Conservation (phyloP, 2,113 vertebrate species). For the Syngnathus scovelli region DNA sequence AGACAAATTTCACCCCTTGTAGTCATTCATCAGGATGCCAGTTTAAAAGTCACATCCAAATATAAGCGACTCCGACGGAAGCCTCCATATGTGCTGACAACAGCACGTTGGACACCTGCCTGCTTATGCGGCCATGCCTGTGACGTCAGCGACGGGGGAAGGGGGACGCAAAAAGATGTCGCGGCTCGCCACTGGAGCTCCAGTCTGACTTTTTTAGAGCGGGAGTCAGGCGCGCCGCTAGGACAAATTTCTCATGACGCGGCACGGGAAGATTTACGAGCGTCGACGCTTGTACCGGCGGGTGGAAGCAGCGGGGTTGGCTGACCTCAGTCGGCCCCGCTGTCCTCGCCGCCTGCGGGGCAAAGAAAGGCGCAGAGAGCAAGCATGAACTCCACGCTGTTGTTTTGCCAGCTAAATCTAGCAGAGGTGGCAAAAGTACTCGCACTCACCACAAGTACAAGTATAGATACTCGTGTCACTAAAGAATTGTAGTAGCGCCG, state of each 20-base stretch:
- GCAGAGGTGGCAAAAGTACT: background rate
- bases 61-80: slow-evolving; percentile 22
- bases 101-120: slow-evolving; percentile 44
- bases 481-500: background rate
- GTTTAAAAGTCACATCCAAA: background rate
- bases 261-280: slow-evolving; percentile 63
- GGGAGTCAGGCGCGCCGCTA: slow-evolving; percentile 46
- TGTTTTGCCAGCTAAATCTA: background rate
- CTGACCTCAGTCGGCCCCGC: slow-evolving; percentile 46
- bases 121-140: slow-evolving; percentile 27
- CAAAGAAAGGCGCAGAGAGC: slow-evolving; percentile 34
- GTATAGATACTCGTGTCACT: background rate
- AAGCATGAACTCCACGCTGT: background rate
- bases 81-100: slow-evolving; percentile 50
- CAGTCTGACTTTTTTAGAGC: slow-evolving; percentile 60
- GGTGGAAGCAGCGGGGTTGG: slow-evolving; percentile 39
- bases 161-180: slow-evolving; percentile 52
- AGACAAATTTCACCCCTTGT: background rate
- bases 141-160: slow-evolving; percentile 29
- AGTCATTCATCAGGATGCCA: background rate
- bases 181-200: slow-evolving; percentile 52
- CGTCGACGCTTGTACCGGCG: slow-evolving; percentile 37
- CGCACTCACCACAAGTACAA: background rate
- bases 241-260: slow-evolving; percentile 64
- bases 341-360: slow-evolving; percentile 30